Conservation (phyloP, 2,888 invertebrate genomes). For the Pyrrhia umbra region DNA sequence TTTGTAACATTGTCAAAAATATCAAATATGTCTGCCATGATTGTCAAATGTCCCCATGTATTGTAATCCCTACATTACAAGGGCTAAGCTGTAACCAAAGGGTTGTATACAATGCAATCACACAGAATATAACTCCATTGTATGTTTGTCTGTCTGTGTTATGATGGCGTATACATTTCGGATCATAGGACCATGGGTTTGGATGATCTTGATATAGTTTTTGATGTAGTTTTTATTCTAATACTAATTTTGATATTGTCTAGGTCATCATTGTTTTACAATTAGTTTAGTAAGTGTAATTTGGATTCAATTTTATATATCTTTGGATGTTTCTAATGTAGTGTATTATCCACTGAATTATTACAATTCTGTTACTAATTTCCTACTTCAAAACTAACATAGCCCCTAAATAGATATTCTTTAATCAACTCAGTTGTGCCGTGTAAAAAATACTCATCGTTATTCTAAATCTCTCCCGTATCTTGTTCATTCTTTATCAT, state of each 20-base stretch:
- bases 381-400: neutral
- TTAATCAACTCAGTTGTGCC: neutral
- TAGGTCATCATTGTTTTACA: no score
- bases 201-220: no score
- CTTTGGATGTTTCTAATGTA: no score
- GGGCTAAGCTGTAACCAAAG: conserved; percentile 55
- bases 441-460: conserved; percentile 9
- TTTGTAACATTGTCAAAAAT: conserved; percentile 33
- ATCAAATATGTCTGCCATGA: conserved; percentile 43
- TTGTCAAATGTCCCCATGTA: conserved; percentile 49
- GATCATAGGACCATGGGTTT: conserved; percentile 42
- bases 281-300: no score
- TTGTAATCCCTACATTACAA: conserved; percentile 62
- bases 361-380: no score
- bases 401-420: neutral
- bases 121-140: conserved; percentile 62
- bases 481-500: conserved; percentile 16
- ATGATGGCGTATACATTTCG: conserved; percentile 51
- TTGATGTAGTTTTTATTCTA: no score
- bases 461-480: conserved; percentile 13
- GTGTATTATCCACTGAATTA: no score
- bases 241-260: neutral
- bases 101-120: conserved; percentile 62
- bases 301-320: no score
- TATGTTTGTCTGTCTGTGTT: conserved; percentile 38